phyloP scores from a whole-genome alignment of 2,888 invertebrate species.

The Phlogophora meticulosa region DNA sequence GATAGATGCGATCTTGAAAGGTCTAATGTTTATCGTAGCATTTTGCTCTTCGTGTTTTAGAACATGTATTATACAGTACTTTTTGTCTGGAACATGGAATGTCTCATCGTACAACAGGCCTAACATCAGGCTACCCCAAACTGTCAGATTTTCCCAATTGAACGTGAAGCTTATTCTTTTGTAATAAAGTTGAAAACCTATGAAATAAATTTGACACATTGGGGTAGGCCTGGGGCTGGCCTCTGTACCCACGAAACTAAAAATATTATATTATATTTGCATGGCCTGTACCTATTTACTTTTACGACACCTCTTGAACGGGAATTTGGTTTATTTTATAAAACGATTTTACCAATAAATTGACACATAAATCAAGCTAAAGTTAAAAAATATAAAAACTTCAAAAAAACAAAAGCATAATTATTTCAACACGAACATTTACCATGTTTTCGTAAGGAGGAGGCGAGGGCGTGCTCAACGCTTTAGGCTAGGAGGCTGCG shows the following conservation, averaged over 20 bases:
- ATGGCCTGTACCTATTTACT: background rate
- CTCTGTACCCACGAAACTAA: no score
- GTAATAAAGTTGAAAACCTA: no score
- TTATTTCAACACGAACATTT: slow-evolving; percentile 59
- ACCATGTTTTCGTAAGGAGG: slow-evolving; percentile 66
- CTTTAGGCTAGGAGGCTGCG: slow-evolving; percentile 73
- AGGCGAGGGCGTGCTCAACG: slow-evolving; percentile 64
- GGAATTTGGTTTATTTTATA: background rate
- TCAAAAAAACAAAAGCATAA: slow-evolving; percentile 17
- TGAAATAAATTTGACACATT: no score
- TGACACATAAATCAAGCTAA: slow-evolving; percentile 25
- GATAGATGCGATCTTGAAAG: background rate
- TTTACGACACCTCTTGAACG: background rate
- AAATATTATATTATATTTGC: background rate
- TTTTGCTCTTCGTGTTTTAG: background rate
- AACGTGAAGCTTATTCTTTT: no score
- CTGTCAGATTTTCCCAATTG: no score
- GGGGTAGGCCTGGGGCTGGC: no score
- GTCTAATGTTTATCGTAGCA: background rate
- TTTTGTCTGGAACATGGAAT: background rate
- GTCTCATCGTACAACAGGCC: no score
- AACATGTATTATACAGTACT: no score
- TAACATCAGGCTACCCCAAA: no score
- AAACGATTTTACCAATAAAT: slow-evolving; percentile 21
- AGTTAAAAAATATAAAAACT: background rate